Percentiles rank a stretch among this genome's conserved stretches.
Evolutionary conservation across 2,113 vertebrate genomes (phyloP).

Genomic region (Heptranchias perlo): DNA sequence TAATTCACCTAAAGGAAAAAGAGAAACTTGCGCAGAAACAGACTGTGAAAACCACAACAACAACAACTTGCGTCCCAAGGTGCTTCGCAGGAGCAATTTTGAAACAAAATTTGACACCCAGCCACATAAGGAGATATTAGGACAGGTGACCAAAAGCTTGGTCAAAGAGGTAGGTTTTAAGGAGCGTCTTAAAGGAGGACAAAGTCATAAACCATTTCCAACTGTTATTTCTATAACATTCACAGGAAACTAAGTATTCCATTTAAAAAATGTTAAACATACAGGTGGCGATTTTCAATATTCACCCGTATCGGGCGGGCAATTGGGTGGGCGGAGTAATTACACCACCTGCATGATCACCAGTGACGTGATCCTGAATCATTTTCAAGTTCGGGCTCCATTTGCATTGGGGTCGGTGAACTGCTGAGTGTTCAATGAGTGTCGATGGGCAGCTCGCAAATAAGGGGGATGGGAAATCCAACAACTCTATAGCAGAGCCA

Average conservation of each 20-base stretch:
- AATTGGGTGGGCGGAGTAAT: neutral
- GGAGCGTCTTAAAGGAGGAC: too few species aligned
- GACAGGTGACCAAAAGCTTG: too few species aligned
- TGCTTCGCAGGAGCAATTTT: too few species aligned
- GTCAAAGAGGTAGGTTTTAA: too few species aligned
- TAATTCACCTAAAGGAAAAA: neutral
- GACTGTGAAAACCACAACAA: neutral
- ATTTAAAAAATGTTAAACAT: neutral
- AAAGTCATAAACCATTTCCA: neutral
- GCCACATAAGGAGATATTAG: too few species aligned
- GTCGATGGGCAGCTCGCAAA: neutral
- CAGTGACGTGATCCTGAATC: neutral
- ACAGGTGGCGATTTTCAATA: neutral
- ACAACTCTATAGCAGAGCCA: neutral
- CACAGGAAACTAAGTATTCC: neutral
- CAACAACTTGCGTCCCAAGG: too few species aligned
- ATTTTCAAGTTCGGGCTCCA: neutral
- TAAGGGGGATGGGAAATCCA: neutral
- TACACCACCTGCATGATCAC: neutral
- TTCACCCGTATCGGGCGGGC: neutral
- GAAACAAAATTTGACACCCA: too few species aligned
- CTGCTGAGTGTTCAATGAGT: neutral
- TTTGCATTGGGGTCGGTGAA: neutral
- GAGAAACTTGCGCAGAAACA: neutral
- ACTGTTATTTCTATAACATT: neutral